Percentiles rank a stretch among this genome's conserved stretches.
phyloP scores from a whole-genome alignment of 2,888 invertebrate species.

The Drosophila mettleri region DNA sequence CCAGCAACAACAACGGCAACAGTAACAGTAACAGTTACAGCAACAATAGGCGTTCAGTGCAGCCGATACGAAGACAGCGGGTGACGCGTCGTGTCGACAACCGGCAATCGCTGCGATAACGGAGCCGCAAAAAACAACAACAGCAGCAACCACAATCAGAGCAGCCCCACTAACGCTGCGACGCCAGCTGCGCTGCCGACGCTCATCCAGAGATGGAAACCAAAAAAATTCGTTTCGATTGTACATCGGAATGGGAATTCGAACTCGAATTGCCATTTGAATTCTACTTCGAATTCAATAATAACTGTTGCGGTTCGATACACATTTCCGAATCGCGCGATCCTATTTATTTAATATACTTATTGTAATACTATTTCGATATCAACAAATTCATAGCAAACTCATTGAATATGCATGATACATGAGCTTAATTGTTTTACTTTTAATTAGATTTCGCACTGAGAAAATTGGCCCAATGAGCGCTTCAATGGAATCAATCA shows the following conservation, averaged over 20 bases:
- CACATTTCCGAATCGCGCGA: conserved; percentile 7
- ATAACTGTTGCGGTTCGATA: conserved; percentile 15
- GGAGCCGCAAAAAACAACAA: conserved; percentile 9
- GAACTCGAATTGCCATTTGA: neutral
- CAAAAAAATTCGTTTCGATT: conserved; percentile 8
- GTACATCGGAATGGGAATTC: conserved; percentile 4
- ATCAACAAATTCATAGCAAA: conserved; percentile 14
- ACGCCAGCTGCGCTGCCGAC: conserved; percentile 18
- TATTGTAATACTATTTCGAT: conserved; percentile 30
- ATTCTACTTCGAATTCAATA: conserved; percentile 12
- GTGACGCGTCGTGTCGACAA: conserved; percentile 12
- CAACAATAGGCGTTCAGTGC: conserved; percentile 8
- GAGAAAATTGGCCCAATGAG: neutral
- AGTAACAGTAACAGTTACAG: conserved; percentile 16
- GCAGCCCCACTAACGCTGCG: conserved; percentile 5
- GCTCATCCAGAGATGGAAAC: conserved; percentile 26
- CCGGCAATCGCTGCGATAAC: conserved; percentile 41
- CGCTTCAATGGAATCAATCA: neutral
- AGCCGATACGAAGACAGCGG: conserved; percentile 41
- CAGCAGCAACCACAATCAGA: neutral
- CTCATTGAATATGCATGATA: conserved; percentile 21
- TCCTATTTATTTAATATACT: conserved; percentile 27
- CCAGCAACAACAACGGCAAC: conserved; percentile 22
- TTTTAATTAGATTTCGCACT: conserved; percentile 1
- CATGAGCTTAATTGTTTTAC: neutral